A percentile compares a stretch with the other conserved stretches of the same genome.
phyloP scores from a whole-genome alignment of 2,113 vertebrate genomes.

The Egretta garzetta region DNA sequence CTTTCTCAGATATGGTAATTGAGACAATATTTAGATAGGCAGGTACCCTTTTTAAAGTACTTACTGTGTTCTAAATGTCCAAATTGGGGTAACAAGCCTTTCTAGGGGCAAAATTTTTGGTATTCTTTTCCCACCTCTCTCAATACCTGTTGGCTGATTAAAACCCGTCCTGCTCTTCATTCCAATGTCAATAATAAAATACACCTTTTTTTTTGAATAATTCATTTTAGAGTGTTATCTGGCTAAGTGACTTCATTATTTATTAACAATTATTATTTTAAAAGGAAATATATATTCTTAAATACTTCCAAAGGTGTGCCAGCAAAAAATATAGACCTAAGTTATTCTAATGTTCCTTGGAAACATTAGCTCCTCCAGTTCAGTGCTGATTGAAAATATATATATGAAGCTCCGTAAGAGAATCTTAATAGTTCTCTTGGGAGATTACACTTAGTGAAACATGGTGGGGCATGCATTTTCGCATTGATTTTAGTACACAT shows the following conservation, averaged over 20 bases:
- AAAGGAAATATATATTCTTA: constrained; percentile 41
- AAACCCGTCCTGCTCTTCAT: neutral
- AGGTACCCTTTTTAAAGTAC: neutral
- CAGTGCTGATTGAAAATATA: constrained; percentile 33
- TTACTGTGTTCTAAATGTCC: neutral
- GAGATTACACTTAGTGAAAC: neutral
- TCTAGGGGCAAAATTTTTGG: neutral
- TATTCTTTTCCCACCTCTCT: neutral
- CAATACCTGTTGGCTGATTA: neutral
- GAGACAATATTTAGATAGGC: neutral
- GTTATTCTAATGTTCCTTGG: constrained; percentile 36
- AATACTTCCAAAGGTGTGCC: constrained; percentile 17
- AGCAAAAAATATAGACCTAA: constrained; percentile 48
- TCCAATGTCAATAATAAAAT: constrained; percentile 29
- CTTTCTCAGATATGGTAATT: neutral
- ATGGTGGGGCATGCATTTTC: neutral
- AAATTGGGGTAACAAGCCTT: neutral
- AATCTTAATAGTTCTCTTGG: constrained; percentile 36
- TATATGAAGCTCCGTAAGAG: neutral
- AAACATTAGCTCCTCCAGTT: constrained; percentile 28
- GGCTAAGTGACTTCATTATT: constrained; percentile 32
- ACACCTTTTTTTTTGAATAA: constrained; percentile 48
- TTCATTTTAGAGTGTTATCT: constrained; percentile 38
- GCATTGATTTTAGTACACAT: neutral
- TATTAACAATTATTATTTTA: constrained; percentile 51